phyloP scores from a whole-genome alignment of 2,113 vertebrate genomes.

The Mus pahari region DNA sequence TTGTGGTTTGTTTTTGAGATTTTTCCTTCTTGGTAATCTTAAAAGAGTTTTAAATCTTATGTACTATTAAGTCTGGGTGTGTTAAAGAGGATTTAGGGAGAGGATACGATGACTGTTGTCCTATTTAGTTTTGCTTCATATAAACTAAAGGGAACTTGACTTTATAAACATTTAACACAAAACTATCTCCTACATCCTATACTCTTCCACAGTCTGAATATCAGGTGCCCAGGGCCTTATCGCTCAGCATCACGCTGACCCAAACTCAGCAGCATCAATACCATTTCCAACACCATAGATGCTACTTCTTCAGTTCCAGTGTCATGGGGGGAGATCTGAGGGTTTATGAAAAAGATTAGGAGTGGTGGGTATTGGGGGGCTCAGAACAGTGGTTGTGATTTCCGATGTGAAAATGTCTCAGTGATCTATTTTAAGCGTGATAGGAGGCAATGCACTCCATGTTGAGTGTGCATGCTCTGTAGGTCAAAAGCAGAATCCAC shows the following conservation, averaged over 20 bases:
- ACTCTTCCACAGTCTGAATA: neutral
- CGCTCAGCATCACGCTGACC: accelerated
- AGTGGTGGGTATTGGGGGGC: neutral
- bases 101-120: neutral
- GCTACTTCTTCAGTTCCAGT: neutral
- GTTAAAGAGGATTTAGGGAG: neutral
- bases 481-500: neutral
- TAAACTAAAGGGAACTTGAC: neutral
- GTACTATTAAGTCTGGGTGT: neutral
- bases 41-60: neutral
- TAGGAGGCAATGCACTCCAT: neutral
- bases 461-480: neutral
- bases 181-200: neutral
- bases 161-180: neutral
- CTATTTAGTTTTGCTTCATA: slow-evolving; percentile 38
- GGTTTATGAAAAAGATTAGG: neutral
- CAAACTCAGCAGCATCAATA: neutral
- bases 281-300: neutral
- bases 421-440: neutral
- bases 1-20: neutral
- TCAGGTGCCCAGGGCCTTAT: neutral
- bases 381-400: neutral
- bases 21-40: neutral
- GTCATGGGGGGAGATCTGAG: neutral
- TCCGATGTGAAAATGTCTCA: neutral